Conservation (phyloP, 2,113 vertebrate species). For the Gopherus evgoodei region DNA sequence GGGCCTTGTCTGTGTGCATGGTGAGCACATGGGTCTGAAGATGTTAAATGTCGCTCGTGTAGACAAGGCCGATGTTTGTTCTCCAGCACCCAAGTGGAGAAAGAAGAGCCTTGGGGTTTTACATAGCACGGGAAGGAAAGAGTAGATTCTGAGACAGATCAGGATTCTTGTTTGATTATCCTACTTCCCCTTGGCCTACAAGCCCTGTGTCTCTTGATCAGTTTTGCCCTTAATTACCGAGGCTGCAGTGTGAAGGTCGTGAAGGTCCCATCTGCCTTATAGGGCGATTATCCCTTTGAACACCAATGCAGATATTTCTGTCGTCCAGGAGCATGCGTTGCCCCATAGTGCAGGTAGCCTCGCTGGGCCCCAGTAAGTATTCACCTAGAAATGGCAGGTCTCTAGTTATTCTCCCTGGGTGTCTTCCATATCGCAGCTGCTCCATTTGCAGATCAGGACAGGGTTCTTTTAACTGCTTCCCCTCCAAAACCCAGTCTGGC, state of each 20-base stretch:
- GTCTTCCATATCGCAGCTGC: background rate
- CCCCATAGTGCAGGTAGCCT: background rate
- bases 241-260: background rate
- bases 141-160: background rate
- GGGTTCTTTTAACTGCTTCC: background rate
- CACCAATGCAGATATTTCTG: background rate
- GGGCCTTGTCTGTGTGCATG: background rate
- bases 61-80: background rate
- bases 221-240: background rate
- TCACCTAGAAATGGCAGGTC: background rate
- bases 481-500: accelerated
- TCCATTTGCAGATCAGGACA: slow-evolving; percentile 45
- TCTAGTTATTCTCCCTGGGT: background rate
- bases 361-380: background rate
- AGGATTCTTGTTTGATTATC: background rate
- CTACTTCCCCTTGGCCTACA: background rate
- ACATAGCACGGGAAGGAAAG: no score
- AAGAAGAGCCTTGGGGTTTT: accelerated
- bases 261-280: background rate
- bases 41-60: background rate
- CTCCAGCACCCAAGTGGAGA: accelerated
- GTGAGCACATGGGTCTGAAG: background rate
- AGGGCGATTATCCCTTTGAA: background rate
- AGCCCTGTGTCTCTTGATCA: background rate
- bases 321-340: background rate